Evolutionary conservation across 2,113 vertebrate genomes (phyloP).

Genomic region (Corynorhinus townsendii): DNA sequence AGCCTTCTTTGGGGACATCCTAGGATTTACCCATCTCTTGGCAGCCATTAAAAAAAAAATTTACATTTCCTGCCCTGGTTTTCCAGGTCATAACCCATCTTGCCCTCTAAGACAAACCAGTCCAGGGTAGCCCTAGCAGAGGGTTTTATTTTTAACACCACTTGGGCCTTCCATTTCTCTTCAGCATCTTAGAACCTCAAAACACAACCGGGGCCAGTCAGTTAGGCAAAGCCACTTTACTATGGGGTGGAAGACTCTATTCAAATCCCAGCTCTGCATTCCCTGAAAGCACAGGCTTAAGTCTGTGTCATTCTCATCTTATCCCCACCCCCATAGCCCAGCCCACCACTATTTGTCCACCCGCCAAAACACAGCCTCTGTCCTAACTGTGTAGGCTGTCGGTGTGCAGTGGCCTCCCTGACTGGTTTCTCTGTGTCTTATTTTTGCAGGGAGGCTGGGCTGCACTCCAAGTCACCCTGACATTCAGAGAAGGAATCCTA

Average conservation of each 20-base stretch:
- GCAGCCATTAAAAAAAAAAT: background rate
- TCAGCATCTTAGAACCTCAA: background rate
- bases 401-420: accelerated
- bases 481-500: background rate
- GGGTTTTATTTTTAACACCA: background rate
- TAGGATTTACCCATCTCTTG: background rate
- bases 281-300: background rate
- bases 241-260: no score
- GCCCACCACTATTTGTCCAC: background rate
- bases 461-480: background rate
- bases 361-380: background rate
- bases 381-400: no score
- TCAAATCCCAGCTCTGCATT: background rate
- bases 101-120: background rate
- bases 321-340: accelerated
- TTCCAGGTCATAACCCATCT: background rate
- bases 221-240: background rate
- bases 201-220: background rate
- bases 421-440: background rate
- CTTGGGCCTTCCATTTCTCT: background rate
- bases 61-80: background rate
- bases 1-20: background rate
- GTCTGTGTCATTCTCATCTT: background rate
- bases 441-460: background rate
- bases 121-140: background rate